phyloP scores from a whole-genome alignment of 2,888 invertebrate species.

The Aelia acuminata region DNA sequence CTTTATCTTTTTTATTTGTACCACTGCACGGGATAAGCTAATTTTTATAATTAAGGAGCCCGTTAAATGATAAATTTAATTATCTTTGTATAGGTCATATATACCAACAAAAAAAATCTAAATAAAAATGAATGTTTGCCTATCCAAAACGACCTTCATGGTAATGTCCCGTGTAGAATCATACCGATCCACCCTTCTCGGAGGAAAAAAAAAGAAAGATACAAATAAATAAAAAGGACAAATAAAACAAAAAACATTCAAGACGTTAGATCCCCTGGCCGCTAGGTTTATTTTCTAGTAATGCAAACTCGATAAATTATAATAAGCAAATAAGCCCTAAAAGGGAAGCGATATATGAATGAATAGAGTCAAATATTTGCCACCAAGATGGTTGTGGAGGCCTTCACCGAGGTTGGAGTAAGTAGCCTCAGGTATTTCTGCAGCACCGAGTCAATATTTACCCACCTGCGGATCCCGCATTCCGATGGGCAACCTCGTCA shows the following conservation, averaged over 20 bases:
- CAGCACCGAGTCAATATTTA: conserved; percentile 11
- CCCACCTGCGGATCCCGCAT: conserved; percentile 37
- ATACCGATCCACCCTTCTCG: background rate
- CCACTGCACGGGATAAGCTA: too few species aligned
- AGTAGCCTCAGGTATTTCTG: conserved; percentile 44
- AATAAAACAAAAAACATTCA: background rate
- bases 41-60: too few species aligned
- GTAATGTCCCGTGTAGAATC: background rate
- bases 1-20: too few species aligned
- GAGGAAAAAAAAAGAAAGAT: background rate
- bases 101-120: background rate
- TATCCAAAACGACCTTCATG: background rate
- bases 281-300: conserved; percentile 1
- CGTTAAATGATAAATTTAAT: too few species aligned
- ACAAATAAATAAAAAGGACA: background rate
- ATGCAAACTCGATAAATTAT: conserved; percentile 13
- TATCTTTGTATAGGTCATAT: too few species aligned
- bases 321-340: conserved; percentile 7
- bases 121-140: background rate
- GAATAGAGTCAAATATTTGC: conserved; percentile 35
- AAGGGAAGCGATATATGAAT: conserved; percentile 13
- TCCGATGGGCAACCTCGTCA: conserved; percentile 45
- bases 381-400: background rate
- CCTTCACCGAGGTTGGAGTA: conserved; percentile 23
- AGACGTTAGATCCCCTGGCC: background rate